Percentiles rank a stretch among this genome's conserved stretches.
These are phyloP conservation scores for Phyllostomus discolor DNA, from an alignment of 2,113 vertebrate species.

Conservation along the genomic window DNA sequence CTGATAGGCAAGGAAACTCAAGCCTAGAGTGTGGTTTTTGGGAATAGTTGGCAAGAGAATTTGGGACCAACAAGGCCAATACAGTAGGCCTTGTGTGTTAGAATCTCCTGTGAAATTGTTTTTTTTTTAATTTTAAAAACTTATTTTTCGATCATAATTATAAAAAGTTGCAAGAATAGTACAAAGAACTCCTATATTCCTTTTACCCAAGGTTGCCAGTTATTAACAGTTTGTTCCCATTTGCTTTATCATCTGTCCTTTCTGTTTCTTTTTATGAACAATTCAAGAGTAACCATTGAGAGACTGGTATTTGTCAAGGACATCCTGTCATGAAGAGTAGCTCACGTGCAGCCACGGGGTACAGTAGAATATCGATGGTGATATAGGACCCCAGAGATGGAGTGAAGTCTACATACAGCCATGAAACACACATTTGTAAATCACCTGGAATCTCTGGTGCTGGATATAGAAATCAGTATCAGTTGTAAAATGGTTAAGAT, in stretches of 20 bases:
- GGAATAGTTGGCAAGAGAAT: conserved; percentile 22
- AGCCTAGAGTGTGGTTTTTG: conserved; percentile 26
- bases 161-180: conserved; percentile 34
- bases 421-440: conserved; percentile 32
- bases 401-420: background rate
- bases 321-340: background rate
- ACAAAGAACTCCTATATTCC: conserved; percentile 46
- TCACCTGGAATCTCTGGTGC: conserved; percentile 15
- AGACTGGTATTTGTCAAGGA: conserved; percentile 48
- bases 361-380: conserved; percentile 15
- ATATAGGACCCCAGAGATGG: conserved; percentile 2
- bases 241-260: conserved; percentile 42
- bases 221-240: conserved; percentile 40
- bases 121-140: conserved; percentile 31
- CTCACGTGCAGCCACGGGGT: background rate
- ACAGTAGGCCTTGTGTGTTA: background rate
- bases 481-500: background rate
- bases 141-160: conserved; percentile 40
- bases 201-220: background rate
- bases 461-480: conserved; percentile 18
- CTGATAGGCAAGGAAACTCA: conserved; percentile 22
- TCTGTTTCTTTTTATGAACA: conserved; percentile 53
- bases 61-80: background rate
- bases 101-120: conserved; percentile 15
- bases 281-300: conserved; percentile 39